phyloP scores from a whole-genome alignment of 1,140 invertebrate species.

The Lepidotrigona ventralis region DNA sequence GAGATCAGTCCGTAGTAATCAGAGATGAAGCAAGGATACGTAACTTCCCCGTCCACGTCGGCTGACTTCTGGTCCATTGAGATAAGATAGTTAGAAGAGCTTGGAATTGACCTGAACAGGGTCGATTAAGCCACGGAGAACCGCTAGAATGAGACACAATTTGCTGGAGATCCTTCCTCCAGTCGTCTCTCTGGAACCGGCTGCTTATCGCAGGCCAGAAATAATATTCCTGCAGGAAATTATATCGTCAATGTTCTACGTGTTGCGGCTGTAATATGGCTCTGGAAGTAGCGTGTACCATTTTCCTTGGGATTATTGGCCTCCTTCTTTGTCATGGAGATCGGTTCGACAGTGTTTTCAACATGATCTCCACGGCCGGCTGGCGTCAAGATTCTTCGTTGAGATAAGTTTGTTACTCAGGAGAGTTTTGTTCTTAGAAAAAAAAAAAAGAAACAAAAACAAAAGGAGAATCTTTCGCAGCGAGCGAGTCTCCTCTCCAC shows the following conservation, averaged over 20 bases:
- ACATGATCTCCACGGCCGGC: too few species aligned
- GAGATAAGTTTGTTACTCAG: too few species aligned
- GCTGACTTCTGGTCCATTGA: conserved; percentile 21
- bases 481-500: too few species aligned
- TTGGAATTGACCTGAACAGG: conserved; percentile 13
- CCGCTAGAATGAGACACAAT: conserved; percentile 12
- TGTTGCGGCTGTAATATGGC: conserved; percentile 34
- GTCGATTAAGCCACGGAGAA: conserved; percentile 15
- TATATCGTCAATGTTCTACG: conserved; percentile 22
- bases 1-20: too few species aligned
- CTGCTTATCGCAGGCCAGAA: neutral
- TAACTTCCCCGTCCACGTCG: neutral
- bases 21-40: neutral
- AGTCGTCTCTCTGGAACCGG: neutral
- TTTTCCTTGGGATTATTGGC: conserved; percentile 4
- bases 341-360: too few species aligned
- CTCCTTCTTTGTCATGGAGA: neutral
- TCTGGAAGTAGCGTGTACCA: conserved; percentile 11
- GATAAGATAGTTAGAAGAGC: neutral
- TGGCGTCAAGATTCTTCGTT: too few species aligned
- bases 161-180: neutral
- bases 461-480: too few species aligned
- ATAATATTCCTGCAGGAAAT: conserved; percentile 35
- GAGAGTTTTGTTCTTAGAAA: too few species aligned
- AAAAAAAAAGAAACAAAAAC: too few species aligned